Conservation (phyloP, 2,113 vertebrate species). For the Campylomormyrus tamandua region DNA sequence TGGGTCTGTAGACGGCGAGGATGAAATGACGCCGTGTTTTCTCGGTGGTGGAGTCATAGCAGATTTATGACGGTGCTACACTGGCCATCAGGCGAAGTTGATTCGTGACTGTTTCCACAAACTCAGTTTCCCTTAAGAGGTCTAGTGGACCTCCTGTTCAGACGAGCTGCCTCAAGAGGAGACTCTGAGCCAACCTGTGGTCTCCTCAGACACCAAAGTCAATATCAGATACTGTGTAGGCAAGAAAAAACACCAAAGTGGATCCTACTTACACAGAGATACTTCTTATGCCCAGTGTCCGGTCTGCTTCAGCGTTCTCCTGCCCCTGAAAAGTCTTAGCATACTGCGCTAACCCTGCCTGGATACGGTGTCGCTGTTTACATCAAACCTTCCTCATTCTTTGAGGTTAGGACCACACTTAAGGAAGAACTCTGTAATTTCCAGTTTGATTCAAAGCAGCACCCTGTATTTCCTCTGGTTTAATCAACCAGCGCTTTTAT, state of each 20-base stretch:
- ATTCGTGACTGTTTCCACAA: constrained; percentile 5
- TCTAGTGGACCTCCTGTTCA: constrained; percentile 8
- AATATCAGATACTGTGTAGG: constrained; percentile 50
- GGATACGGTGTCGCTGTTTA: background rate
- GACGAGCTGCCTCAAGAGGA: constrained; percentile 38
- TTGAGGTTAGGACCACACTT: background rate
- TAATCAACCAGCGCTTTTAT: constrained; percentile 2
- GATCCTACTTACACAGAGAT: constrained; percentile 14
- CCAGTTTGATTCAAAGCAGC: background rate
- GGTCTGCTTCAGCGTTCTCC: constrained; percentile 31
- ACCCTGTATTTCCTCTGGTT: background rate
- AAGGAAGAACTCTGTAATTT: background rate
- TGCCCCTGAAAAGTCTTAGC: background rate
- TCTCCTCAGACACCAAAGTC: constrained; percentile 58
- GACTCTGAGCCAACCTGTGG: constrained; percentile 55
- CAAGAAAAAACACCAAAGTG: constrained; percentile 36
- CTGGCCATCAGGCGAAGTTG: background rate
- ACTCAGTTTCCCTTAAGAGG: constrained; percentile 9
- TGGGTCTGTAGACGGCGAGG: background rate
- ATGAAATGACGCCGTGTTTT: background rate
- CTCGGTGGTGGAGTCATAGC: background rate
- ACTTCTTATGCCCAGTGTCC: constrained; percentile 29
- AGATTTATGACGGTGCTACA: constrained; percentile 15
- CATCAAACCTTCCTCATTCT: background rate
- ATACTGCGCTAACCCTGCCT: background rate